Percentiles rank a stretch among this genome's conserved stretches.
Conservation (phyloP, 2,888 invertebrate species). For the Eulithis testata region DNA sequence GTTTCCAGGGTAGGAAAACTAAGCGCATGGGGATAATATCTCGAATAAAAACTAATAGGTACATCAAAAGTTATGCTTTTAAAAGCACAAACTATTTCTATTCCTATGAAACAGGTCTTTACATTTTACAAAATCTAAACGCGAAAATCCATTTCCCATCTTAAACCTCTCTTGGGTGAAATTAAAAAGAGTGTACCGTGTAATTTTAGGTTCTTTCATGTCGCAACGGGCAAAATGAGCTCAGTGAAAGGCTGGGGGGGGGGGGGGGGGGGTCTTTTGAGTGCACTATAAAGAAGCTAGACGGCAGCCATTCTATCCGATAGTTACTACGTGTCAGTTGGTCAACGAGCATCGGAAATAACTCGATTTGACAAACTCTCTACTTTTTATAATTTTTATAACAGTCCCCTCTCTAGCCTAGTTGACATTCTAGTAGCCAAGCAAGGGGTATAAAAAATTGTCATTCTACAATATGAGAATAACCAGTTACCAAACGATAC, state of each 20-base stretch:
- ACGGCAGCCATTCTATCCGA: conserved; percentile 31
- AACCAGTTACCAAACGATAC: no score
- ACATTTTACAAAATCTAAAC: conserved; percentile 12
- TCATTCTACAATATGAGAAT: no score
- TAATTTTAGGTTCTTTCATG: conserved; percentile 43
- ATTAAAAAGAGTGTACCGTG: conserved; percentile 40
- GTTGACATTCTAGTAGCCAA: no score
- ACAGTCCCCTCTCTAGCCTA: no score
- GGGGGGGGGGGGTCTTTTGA: conserved; percentile 44
- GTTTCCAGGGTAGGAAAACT: no score
- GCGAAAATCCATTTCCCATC: conserved; percentile 30
- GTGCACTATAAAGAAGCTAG: conserved; percentile 35
- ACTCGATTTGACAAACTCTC: no score
- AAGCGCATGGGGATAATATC: neutral
- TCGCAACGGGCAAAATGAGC: conserved; percentile 38
- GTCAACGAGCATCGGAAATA: conserved; percentile 6
- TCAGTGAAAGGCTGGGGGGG: conserved; percentile 39
- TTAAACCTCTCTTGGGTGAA: conserved; percentile 31
- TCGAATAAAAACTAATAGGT: neutral
- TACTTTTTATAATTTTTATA: no score
- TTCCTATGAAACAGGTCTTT: neutral
- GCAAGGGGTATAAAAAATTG: no score
- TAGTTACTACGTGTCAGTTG: conserved; percentile 14
- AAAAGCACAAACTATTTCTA: neutral
- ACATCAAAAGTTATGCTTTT: neutral